A percentile compares a stretch with the other conserved stretches of the same genome.
These are phyloP conservation scores for Synanceia verrucosa DNA, from an alignment of 2,797 vertebrate genomes.

Conservation along the genomic window DNA sequence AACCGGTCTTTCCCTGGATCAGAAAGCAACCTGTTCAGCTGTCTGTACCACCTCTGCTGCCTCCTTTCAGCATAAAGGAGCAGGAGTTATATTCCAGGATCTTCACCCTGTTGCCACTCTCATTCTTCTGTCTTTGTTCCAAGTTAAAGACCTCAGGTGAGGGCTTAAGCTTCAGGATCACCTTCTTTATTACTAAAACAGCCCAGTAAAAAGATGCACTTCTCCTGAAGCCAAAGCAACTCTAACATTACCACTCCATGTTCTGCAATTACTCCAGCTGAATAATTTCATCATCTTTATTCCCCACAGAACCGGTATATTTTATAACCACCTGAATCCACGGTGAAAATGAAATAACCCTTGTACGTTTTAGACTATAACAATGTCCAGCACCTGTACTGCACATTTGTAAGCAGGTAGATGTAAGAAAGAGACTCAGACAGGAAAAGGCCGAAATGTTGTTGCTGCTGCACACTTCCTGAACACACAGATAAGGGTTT, in stretches of 20 bases:
- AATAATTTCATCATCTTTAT: background rate
- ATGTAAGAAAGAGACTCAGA: background rate
- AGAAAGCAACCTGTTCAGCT: background rate
- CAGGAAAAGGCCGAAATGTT: constrained; percentile 33
- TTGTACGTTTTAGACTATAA: background rate
- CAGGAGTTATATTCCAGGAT: background rate
- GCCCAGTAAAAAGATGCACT: background rate
- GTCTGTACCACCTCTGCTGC: background rate
- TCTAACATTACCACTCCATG: too few species aligned
- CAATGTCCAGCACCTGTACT: background rate
- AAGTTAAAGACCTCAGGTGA: background rate
- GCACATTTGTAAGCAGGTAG: background rate
- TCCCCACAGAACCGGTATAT: background rate
- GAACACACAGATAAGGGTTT: constrained; percentile 32
- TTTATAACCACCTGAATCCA: background rate
- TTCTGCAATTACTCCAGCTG: too few species aligned
- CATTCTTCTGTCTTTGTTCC: background rate
- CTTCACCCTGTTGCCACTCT: background rate
- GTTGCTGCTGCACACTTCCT: constrained; percentile 40
- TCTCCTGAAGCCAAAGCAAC: background rate
- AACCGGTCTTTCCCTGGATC: background rate
- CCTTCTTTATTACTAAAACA: background rate
- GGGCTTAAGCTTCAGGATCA: background rate
- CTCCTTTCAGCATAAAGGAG: background rate
- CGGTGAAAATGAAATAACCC: background rate